Base-by-base conservation (phyloP, 2,113 vertebrate species). In the Stigmatopora nigra region DNA sequence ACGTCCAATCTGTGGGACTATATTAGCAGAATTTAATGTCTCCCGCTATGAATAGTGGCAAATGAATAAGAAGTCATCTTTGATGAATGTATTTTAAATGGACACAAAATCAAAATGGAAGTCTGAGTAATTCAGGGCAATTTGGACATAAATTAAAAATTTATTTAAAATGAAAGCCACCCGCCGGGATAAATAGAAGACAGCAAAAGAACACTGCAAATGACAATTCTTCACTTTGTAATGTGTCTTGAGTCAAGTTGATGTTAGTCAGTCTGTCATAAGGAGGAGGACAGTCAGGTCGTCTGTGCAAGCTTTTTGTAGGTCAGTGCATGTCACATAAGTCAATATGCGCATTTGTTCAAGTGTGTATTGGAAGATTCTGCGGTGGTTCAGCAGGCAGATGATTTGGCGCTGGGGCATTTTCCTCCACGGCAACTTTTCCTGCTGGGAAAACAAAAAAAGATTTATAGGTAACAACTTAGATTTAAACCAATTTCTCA, bases 341-440 rank as follows among this genome's bases (percentile, higher is more conserved):
- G 35, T 44, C 58, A 58, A 38, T 36, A 63, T 20, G 6, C 70
- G 51, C 16, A 36, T 60, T 47, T 64, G 5, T 65, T 78, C 77
- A 87, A 46, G 82, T 86, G 81, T 91, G 87, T 45, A 68, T 13
- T 7, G 89, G 90, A 59, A 90, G 85, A 69, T 92, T 92, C 78
- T 91, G 90, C 71, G 89, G 91, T 6, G 90, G 89, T 52, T 92
- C 90, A 15, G 86, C 88, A 11, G 80, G 86, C n/a, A 87, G 81
- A 57, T 80, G 78, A 55, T 75, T 89, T 65, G 65, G 84, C 61
- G 15, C 75, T 20, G 81, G 79, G 12, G 68, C 79, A 46, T 73
- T 81, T 10, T 75, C 79, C 22, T 84, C 73, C 58, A 72, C 79
- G 15, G 86, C 72, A 8, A 67, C 77, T 70, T 89, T 88, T 13